Evolutionary conservation across 2,113 vertebrate genomes (phyloP), one percentile per base, ranked within the genome.

Genomic region (Triplophysa tibetana): DNA sequence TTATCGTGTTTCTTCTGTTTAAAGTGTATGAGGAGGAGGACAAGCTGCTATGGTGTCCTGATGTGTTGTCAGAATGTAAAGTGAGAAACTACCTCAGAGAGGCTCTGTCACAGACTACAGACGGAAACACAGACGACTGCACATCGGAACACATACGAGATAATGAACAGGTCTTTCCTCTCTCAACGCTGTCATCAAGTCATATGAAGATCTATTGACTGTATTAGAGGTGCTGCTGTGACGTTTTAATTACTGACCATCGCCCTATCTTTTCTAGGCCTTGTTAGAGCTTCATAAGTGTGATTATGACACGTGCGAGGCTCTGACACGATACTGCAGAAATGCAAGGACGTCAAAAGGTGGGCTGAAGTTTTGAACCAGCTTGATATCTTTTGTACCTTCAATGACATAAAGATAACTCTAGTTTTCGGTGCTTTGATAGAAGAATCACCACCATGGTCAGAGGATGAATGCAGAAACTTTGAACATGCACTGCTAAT

Each of bases 401-500:
- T 9, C 13, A 2, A 60, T 4, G 19, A 0, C 52, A 23, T 41
- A 24, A 63, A 13, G 43, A 52, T 65, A 2, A 75, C 61, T 16
- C 68, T 3, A 45, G 29, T 78, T 68, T 66, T 8, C 67, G 10
- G 66, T 64, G n/a, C 79, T 0, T 48, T 86, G 85, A 52, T 82
- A 97, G 97, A 95, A 91, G 96, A 96, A 85, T 95, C 94, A 70
- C 92, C 94, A 17, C 95, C 94, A 0, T 99, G 98, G 98, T 96
- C 97, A n/a, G 98, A 99, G 87, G 98, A 99, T 69, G 98, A 99
- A 86, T 99, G 98, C 88, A 95, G 96, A 86, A 98, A 93, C 82
- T 99, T 99, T 93, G 98, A 99, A 90, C 93, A 97, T 13, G 98
- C 95, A 33, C 96, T 99, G 86, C 93, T 95, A 88, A 93, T 98